A percentile compares a stretch with the other conserved stretches of the same genome.
Evolutionary conservation across 2,888 invertebrate genomes (phyloP).

Genomic region (Pterostichus niger): DNA sequence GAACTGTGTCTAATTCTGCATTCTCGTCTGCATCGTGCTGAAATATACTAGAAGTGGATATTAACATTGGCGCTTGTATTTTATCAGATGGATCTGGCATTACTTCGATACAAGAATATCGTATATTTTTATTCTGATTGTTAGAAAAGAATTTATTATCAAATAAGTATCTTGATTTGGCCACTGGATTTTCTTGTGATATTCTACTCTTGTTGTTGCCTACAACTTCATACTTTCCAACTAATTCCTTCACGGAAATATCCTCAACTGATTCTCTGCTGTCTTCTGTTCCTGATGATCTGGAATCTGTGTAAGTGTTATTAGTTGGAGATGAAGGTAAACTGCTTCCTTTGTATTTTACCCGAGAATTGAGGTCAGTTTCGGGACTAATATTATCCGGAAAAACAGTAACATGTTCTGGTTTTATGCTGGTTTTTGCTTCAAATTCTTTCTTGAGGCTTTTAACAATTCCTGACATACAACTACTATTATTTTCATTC

Average conservation of each 20-base stretch:
- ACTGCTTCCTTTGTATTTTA: constrained; percentile 77
- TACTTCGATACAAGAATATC: constrained; percentile 74
- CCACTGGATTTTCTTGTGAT: constrained; percentile 52
- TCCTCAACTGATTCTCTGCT: constrained; percentile 79
- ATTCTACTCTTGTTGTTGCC: constrained; percentile 66
- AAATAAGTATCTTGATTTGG: constrained; percentile 53
- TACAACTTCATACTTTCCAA: constrained; percentile 87
- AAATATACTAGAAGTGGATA: constrained; percentile 50
- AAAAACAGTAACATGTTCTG: constrained; percentile 71
- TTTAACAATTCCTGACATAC: constrained; percentile 86
- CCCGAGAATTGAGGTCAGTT: constrained; percentile 55
- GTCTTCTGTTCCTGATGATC: constrained; percentile 70
- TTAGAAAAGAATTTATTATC: constrained; percentile 60
- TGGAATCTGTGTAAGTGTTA: constrained; percentile 70
- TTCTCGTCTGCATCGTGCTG: constrained; percentile 31
- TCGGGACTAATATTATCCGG: constrained; percentile 64
- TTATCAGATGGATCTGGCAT: constrained; percentile 48
- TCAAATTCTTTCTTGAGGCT: constrained; percentile 94
- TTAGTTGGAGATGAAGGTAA: constrained; percentile 84
- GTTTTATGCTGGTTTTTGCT: constrained; percentile 82
- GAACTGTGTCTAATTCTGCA: constrained; percentile 20
- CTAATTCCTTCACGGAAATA: constrained; percentile 86
- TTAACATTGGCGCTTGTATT: constrained; percentile 55
- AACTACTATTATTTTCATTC: constrained; percentile 72
- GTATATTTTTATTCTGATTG: constrained; percentile 65